phyloP scores from a whole-genome alignment of 2,888 invertebrate genomes.

The Urechis unicinctus region DNA sequence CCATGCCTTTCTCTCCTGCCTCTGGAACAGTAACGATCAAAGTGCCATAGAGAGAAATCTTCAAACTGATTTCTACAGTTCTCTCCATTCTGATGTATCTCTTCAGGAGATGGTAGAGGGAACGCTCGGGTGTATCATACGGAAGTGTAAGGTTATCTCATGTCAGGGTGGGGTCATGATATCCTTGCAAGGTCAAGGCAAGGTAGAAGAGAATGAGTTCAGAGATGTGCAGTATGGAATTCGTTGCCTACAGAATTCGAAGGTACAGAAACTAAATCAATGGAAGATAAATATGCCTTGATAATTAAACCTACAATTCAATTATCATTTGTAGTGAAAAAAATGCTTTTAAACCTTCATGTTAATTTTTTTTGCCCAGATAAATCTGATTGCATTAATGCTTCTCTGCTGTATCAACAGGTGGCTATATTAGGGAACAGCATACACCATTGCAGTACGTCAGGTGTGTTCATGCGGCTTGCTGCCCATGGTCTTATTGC shows the following conservation, averaged over 20 bases:
- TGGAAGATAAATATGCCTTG: too few relatives aligned
- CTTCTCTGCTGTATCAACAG: slow-evolving; percentile 10
- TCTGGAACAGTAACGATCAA: background rate
- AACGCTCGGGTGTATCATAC: slow-evolving; percentile 28
- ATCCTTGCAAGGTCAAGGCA: slow-evolving; percentile 33
- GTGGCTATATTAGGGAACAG: slow-evolving; percentile 32
- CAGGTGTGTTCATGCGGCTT: slow-evolving; percentile 39
- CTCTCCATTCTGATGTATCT: background rate
- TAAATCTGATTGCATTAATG: background rate
- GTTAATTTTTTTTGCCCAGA: too few relatives aligned
- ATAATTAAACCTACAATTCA: too few relatives aligned
- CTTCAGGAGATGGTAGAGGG: background rate
- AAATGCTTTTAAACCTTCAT: too few relatives aligned
- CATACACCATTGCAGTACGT: slow-evolving; percentile 38
- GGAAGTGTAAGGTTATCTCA: slow-evolving; percentile 34
- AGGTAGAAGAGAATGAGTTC: slow-evolving; percentile 34
- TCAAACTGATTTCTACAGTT: background rate
- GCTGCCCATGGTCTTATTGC: slow-evolving; percentile 36
- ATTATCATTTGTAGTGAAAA: too few relatives aligned
- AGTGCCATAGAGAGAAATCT: background rate
- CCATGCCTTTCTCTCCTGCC: background rate
- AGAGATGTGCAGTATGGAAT: slow-evolving; percentile 40
- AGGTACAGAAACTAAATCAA: slow-evolving; percentile 24
- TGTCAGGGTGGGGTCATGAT: slow-evolving; percentile 37
- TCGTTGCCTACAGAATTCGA: slow-evolving; percentile 38